phyloP scores from a whole-genome alignment of 2,797 vertebrate species.

The Lateolabrax maculatus region DNA sequence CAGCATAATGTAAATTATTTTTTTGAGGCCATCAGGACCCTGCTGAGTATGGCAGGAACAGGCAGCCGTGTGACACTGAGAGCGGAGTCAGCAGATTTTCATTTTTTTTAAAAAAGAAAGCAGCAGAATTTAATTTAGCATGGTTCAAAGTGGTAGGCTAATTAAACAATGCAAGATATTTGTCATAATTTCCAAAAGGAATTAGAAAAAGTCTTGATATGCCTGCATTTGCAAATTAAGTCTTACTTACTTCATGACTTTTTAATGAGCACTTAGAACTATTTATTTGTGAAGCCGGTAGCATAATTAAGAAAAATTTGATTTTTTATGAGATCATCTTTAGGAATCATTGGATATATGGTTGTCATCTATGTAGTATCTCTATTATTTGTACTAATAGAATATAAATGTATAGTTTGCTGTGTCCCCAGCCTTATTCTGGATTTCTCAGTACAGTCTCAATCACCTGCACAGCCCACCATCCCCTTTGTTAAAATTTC shows the following conservation, averaged over 20 bases:
- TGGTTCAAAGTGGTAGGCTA: not conserved
- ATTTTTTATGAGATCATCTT: not conserved
- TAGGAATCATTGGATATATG: not conserved
- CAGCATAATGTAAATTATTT: constrained; percentile 7
- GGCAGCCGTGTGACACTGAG: not conserved
- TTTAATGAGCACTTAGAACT: not conserved
- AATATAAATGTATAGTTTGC: not conserved
- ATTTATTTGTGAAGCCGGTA: not conserved
- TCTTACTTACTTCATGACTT: too few relatives aligned
- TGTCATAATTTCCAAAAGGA: not conserved
- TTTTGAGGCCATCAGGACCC: not conserved
- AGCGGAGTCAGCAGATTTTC: not conserved
- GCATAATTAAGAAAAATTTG: not conserved
- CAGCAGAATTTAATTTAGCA: not conserved
- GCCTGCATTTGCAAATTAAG: not conserved
- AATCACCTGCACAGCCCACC: not conserved
- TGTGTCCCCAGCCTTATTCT: not conserved
- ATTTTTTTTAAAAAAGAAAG: not conserved
- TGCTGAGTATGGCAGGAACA: not conserved
- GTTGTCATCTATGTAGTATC: not conserved
- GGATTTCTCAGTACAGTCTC: not conserved
- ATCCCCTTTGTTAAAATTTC: constrained; percentile 22
- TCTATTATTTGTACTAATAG: not conserved
- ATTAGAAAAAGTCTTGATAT: not conserved
- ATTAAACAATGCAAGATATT: not conserved